Conservation (phyloP, 2,797 vertebrate species). For the Anguilla anguilla region DNA sequence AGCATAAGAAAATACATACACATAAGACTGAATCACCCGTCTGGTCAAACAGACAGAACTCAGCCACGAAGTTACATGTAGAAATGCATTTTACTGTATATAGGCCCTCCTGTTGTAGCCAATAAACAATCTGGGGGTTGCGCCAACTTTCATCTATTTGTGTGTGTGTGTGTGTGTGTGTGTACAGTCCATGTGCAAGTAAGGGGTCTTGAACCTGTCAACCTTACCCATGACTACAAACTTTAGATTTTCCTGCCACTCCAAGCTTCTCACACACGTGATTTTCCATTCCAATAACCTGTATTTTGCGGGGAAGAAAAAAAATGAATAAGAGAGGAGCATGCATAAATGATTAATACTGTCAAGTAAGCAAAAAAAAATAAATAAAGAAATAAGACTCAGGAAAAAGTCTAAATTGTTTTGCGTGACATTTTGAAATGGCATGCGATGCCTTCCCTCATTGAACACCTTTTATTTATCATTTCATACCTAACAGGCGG, state of each 20-base stretch:
- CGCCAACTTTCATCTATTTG: constrained; percentile 84
- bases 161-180: constrained; percentile 70
- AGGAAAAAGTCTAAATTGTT: constrained; percentile 85
- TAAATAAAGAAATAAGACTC: constrained; percentile 80
- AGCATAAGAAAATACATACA: too few relatives aligned
- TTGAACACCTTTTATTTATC: constrained; percentile 75
- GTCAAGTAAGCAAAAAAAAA: constrained; percentile 98
- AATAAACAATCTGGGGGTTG: constrained; percentile 91
- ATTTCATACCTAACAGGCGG: constrained; percentile 55
- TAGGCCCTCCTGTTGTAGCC: neutral
- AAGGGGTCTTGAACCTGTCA: constrained; percentile 99
- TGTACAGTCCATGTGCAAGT: constrained; percentile 98
- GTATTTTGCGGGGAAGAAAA: constrained; percentile 77
- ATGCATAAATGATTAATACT: constrained; percentile 99
- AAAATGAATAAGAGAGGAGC: constrained; percentile 75
- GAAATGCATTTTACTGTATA: too few relatives aligned
- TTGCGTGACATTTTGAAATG: constrained; percentile 96
- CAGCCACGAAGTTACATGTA: too few relatives aligned
- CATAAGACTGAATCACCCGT: too few relatives aligned
- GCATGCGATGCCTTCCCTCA: constrained; percentile 72
- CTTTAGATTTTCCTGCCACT: constrained; percentile 99
- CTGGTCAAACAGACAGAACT: too few relatives aligned
- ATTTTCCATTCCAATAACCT: constrained; percentile 99
- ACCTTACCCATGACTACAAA: constrained; percentile 96
- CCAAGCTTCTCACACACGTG: constrained; percentile 86